These are phyloP conservation scores for Ceuthmochares aereus DNA, from an alignment of 2,113 vertebrate species.

Conservation along the genomic window DNA sequence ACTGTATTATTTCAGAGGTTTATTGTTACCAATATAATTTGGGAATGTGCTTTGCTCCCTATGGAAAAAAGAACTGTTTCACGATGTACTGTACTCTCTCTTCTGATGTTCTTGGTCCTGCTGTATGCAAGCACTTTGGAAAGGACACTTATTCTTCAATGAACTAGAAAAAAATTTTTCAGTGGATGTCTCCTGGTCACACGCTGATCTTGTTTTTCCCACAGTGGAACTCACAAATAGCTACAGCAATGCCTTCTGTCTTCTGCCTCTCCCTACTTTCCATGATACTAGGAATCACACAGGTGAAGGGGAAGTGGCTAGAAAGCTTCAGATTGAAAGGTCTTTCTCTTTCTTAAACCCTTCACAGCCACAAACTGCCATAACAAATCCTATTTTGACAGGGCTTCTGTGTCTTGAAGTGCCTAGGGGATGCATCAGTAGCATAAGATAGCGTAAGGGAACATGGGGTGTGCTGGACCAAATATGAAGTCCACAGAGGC, in stretches of 20 bases:
- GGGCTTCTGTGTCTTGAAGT: neutral
- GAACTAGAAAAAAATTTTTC: slow-evolving; percentile 15
- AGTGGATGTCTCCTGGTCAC: neutral
- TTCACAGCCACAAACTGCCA: neutral
- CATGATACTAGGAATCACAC: neutral
- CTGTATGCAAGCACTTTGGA: neutral
- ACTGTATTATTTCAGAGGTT: slow-evolving; percentile 61
- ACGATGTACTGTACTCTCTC: slow-evolving; percentile 53
- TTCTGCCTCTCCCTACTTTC: neutral
- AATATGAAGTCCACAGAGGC: neutral
- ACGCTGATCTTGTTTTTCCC: neutral
- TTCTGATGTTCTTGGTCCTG: slow-evolving; percentile 48
- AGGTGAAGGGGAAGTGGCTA: neutral
- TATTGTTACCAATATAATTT: slow-evolving; percentile 67
- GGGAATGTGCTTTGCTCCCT: slow-evolving; percentile 62
- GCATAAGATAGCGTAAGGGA: neutral
- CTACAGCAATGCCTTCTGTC: neutral
- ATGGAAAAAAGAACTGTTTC: slow-evolving; percentile 54
- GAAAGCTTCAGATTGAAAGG: neutral
- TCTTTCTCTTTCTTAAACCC: neutral
- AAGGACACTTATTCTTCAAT: neutral
- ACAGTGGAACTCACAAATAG: neutral
- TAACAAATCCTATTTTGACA: neutral
- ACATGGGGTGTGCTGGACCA: neutral
- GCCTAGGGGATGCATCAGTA: neutral